A percentile compares a stretch with the other conserved stretches of the same genome.
phyloP scores from a whole-genome alignment of 1,140 invertebrate species.

The Aricia agestis region DNA sequence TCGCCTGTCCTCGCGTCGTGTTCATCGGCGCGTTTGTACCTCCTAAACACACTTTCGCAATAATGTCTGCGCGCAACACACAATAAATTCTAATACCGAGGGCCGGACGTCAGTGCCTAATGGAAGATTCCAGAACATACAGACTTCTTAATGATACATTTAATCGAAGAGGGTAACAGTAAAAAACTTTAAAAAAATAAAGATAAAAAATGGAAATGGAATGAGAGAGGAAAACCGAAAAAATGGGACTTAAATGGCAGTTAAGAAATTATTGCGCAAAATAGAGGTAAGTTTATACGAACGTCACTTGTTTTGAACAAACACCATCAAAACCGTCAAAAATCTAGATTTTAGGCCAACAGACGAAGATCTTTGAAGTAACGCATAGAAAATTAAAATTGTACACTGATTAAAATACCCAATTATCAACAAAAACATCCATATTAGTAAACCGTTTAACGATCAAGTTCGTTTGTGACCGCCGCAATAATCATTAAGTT shows the following conservation, averaged over 20 bases:
- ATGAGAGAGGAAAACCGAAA: too few species aligned
- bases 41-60: conserved; percentile 21
- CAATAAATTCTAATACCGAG: neutral
- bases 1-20: conserved; percentile 6
- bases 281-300: too few species aligned
- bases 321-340: too few species aligned
- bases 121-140: neutral
- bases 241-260: too few species aligned
- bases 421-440: neutral
- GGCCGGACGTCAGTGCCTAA: neutral
- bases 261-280: too few species aligned
- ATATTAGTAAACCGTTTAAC: conserved; percentile 9
- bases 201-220: too few species aligned
- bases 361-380: neutral
- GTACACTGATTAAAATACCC: conserved; percentile 6
- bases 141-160: neutral
- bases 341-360: neutral
- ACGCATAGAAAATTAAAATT: neutral
- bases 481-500: neutral
- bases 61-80: conserved; percentile 7
- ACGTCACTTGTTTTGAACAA: too few species aligned
- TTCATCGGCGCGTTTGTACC: conserved; percentile 19
- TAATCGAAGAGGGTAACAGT: too few species aligned
- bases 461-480: neutral
- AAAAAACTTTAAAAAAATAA: too few species aligned